These are phyloP conservation scores for Synchiropus splendidus DNA, from an alignment of 2,113 vertebrate genomes.

Conservation along the genomic window DNA sequence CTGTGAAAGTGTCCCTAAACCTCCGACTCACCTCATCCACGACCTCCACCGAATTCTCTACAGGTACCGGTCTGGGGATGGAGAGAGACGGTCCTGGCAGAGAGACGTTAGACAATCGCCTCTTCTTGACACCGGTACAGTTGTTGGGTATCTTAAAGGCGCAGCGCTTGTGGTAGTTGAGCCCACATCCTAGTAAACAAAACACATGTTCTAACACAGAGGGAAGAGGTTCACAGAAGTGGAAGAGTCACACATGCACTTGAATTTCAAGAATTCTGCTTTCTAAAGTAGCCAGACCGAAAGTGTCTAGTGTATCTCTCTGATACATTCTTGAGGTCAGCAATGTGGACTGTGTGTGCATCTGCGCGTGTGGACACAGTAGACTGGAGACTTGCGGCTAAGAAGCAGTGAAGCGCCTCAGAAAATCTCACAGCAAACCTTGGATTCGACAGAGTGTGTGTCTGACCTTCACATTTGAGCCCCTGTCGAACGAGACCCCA, in stretches of 20 bases:
- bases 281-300: conserved; percentile 22
- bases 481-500: conserved; percentile 98
- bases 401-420: too few species aligned
- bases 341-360: background rate
- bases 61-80: conserved; percentile 74
- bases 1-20: too few species aligned
- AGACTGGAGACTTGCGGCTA: too few species aligned
- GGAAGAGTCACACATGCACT: background rate
- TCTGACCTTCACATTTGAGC: conserved; percentile 96
- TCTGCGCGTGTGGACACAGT: background rate
- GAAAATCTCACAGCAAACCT: too few species aligned
- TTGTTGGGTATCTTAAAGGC: conserved; percentile 99
- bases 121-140: conserved; percentile 89
- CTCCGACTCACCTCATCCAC: conserved; percentile 88
- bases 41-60: conserved; percentile 68
- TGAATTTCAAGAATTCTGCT: background rate
- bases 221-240: background rate
- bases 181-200: conserved; percentile 90
- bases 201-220: too few species aligned
- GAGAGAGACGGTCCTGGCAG: conserved; percentile 84
- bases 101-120: conserved; percentile 88
- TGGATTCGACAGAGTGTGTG: too few species aligned
- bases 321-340: conserved; percentile 15
- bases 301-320: background rate
- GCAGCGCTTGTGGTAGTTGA: conserved; percentile 97